Evolutionary conservation across 2,888 invertebrate species (phyloP).

Genomic region (Euclidia mi): DNA sequence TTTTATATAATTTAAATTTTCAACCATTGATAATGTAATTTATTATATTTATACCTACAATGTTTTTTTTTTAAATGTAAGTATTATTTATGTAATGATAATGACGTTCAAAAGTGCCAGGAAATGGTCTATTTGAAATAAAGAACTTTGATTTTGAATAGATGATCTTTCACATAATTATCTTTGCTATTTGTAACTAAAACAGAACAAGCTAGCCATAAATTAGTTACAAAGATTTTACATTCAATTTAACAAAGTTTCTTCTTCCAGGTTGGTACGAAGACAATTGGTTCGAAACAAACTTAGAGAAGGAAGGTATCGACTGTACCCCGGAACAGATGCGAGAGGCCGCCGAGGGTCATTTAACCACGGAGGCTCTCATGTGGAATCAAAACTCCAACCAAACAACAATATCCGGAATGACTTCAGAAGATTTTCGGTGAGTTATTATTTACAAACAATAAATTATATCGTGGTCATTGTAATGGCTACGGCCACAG

Average conservation of each 20-base stretch:
- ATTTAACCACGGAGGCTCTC: conserved; percentile 99
- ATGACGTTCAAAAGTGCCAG: too few relatives aligned
- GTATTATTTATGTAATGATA: too few relatives aligned
- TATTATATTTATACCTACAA: too few relatives aligned
- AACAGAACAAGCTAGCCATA: background rate
- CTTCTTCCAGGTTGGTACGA: conserved; percentile 96
- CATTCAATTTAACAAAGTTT: conserved; percentile 4
- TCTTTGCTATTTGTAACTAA: too few relatives aligned
- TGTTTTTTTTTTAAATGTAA: too few relatives aligned
- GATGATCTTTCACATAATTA: too few relatives aligned
- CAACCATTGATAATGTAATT: too few relatives aligned
- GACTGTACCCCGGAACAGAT: conserved; percentile 98
- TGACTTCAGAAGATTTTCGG: conserved; percentile 98
- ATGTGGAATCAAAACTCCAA: conserved; percentile 99
- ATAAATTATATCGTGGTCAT: background rate
- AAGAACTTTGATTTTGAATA: too few relatives aligned
- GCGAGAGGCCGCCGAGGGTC: conserved; percentile 98
- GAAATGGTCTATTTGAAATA: too few relatives aligned
- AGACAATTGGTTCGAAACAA: conserved; percentile 99
- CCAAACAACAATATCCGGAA: conserved; percentile 98
- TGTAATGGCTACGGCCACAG: too few relatives aligned
- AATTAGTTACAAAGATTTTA: background rate
- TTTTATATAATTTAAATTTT: too few relatives aligned
- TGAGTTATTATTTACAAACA: conserved; percentile 51
- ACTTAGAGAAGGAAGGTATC: conserved; percentile 95